phyloP scores from a whole-genome alignment of 2,888 invertebrate species.

The Bruchidius siliquastri region DNA sequence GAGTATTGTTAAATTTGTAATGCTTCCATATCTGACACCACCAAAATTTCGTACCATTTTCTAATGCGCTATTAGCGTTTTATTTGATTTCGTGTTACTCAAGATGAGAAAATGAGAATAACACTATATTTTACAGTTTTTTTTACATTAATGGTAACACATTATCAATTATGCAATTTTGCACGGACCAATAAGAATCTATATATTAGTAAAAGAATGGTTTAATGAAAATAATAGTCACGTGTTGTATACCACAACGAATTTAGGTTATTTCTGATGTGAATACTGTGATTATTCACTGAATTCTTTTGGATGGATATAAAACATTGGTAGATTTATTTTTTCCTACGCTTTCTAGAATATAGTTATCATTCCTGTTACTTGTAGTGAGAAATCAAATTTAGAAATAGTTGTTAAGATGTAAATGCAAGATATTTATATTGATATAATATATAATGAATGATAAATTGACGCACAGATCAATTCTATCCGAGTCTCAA shows the following conservation, averaged over 20 bases:
- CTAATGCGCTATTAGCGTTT: too few species aligned
- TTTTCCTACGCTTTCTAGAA: not conserved
- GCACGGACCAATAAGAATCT: constrained; percentile 39
- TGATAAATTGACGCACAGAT: not conserved
- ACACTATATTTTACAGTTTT: not conserved
- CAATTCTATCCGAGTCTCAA: not conserved
- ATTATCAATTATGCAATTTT: constrained; percentile 16
- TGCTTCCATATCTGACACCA: not conserved
- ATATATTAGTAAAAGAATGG: constrained; percentile 4
- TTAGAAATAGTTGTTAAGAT: not conserved
- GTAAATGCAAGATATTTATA: not conserved
- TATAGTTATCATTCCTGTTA: not conserved
- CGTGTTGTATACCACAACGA: not conserved
- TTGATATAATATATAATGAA: not conserved
- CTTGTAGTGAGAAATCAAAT: not conserved
- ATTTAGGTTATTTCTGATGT: not conserved
- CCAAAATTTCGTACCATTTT: not conserved
- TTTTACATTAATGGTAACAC: constrained; percentile 1
- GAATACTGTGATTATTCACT: not conserved
- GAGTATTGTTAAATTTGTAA: not conserved
- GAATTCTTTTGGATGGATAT: not conserved
- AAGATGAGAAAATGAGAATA: not conserved
- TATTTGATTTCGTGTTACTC: too few species aligned
- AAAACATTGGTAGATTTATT: not conserved
- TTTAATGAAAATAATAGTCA: constrained; percentile 27